phyloP scores from a whole-genome alignment of 2,797 vertebrate genomes.

The Urosaurus nigricauda region DNA sequence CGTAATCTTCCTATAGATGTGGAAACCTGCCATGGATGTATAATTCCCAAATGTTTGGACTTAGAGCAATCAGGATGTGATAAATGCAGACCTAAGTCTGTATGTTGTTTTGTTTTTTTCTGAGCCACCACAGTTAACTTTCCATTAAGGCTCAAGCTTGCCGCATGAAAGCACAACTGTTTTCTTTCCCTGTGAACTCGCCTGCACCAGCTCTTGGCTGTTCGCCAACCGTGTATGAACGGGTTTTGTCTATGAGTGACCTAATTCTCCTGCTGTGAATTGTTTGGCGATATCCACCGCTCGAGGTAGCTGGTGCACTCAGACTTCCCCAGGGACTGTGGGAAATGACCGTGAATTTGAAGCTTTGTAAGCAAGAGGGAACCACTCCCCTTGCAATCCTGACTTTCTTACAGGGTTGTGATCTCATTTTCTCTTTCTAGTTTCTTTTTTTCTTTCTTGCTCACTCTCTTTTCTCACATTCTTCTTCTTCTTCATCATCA shows the following conservation, averaged over 20 bases:
- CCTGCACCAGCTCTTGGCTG: constrained; percentile 18
- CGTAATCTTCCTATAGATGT: not conserved
- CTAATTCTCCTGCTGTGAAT: constrained; percentile 36
- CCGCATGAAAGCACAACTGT: constrained; percentile 10
- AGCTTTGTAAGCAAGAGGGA: not conserved
- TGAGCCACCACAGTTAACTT: not conserved
- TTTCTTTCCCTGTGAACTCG: constrained; percentile 29
- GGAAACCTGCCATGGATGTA: not conserved
- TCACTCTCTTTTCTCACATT: not conserved
- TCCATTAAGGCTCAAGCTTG: not conserved
- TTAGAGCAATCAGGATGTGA: no score
- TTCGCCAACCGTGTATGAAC: constrained; percentile 7
- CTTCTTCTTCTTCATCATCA: no score
- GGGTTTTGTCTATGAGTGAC: constrained; percentile 30
- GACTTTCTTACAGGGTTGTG: not conserved
- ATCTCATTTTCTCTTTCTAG: not conserved
- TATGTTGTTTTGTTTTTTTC: no score
- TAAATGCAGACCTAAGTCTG: no score
- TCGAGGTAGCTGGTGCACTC: constrained; percentile 1
- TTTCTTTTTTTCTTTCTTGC: not conserved
- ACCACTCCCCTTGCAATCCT: not conserved
- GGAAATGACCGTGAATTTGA: constrained; percentile 20
- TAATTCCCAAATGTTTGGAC: not conserved
- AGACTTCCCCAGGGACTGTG: not conserved
- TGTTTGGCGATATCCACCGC: constrained; percentile 4